Conservation (phyloP, 2,113 vertebrate species). For the Podilymbus podiceps region DNA sequence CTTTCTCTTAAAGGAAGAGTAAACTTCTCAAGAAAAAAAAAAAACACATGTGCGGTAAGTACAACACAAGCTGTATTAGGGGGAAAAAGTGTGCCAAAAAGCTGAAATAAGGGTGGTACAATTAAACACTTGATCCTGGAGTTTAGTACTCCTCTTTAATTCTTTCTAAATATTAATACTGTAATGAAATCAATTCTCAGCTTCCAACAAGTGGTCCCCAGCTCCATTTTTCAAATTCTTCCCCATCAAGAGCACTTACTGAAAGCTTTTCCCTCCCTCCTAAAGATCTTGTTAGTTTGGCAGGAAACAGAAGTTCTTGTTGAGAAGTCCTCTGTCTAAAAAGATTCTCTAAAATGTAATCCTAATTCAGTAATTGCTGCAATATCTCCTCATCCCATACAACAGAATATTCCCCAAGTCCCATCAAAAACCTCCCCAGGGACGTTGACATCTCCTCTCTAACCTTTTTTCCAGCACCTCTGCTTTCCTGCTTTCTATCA, state of each 20-base stretch:
- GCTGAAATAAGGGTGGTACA: neutral
- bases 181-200: slow-evolving; percentile 15
- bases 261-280: slow-evolving; percentile 6
- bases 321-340: slow-evolving; percentile 1
- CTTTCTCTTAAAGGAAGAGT: neutral
- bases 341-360: neutral
- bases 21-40: neutral
- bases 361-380: neutral
- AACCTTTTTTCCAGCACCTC: neutral
- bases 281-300: slow-evolving; percentile 37
- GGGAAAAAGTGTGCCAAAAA: neutral
- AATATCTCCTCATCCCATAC: neutral
- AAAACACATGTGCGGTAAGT: accelerated
- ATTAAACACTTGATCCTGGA: slow-evolving; percentile 7
- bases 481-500: neutral
- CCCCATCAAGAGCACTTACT: slow-evolving; percentile 24
- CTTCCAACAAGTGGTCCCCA: slow-evolving; percentile 26
- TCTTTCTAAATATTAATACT: slow-evolving; percentile 52
- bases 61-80: neutral
- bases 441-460: neutral
- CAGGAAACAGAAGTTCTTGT: slow-evolving; percentile 36
- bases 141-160: slow-evolving; percentile 19
- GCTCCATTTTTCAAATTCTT: slow-evolving; percentile 9
- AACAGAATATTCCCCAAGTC: neutral
- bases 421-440: neutral